Conservation (phyloP, 2,888 invertebrate species). For the Allolobophora icterica region DNA sequence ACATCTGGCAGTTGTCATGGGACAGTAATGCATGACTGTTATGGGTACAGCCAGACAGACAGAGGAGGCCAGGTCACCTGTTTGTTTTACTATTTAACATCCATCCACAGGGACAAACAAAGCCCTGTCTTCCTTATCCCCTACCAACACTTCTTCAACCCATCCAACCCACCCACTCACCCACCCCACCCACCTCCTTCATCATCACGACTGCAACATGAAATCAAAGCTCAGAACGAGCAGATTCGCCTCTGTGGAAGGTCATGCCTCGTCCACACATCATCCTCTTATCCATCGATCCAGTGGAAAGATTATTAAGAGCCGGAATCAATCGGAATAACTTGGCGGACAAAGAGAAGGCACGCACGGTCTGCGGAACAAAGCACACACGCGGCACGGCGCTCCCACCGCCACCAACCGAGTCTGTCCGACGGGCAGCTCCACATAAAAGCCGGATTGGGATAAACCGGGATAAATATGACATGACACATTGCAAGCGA, state of each 20-base stretch:
- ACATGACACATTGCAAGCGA: background rate
- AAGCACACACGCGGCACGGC: too few relatives aligned
- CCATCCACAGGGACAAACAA: background rate
- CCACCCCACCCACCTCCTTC: background rate
- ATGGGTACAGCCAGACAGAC: background rate
- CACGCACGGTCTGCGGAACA: background rate
- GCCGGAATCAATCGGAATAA: background rate
- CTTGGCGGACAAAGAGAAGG: slow-evolving; percentile 5
- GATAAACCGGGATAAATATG: slow-evolving; percentile 5
- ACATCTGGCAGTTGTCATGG: too few relatives aligned
- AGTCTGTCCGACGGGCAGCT: background rate
- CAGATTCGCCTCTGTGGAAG: background rate
- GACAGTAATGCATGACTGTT: background rate
- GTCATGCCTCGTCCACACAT: slow-evolving; percentile 17
- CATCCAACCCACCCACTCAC: background rate
- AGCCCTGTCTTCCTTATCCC: background rate
- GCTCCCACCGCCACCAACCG: background rate
- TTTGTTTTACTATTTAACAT: background rate
- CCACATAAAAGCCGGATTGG: slow-evolving; percentile 17
- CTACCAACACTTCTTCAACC: background rate
- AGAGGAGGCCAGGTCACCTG: background rate
- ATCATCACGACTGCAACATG: background rate
- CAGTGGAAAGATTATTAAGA: background rate
- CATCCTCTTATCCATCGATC: slow-evolving; percentile 3
- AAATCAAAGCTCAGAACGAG: background rate